Base-by-base conservation (phyloP, 2,888 invertebrate genomes). In the Dysmachus trigonus region DNA sequence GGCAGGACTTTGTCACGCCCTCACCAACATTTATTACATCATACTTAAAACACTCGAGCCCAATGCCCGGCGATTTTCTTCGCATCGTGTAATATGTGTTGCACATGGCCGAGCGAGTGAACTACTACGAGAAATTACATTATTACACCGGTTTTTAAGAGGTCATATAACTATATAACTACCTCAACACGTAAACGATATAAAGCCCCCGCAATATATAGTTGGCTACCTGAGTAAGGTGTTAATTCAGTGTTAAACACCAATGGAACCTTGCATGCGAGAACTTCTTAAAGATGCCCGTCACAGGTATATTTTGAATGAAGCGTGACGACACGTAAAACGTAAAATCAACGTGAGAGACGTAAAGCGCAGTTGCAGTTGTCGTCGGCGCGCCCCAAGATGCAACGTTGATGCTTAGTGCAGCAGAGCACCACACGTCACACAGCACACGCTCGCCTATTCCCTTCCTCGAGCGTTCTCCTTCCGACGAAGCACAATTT, bases 161-260 rank as follows among this genome's bases (percentile, higher is more conserved):
- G 47, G 47, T n/a, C n/a, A n/a, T n/a, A n/a, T n/a, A 47, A 47
- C 47, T n/a, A n/a, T n/a, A n/a, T 4, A 18, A 47, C 47, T 6
- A 6, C n/a, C n/a, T n/a, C n/a, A n/a, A n/a, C 47, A 47, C 47
- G 47, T 18, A 47, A n/a, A 1, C 47, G n/a, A n/a, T 5, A 47
- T 47, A 62, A 82, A 62, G 35, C 31, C 8, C 8, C 53, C 7
- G n/a, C n/a, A n/a, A n/a, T n/a, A n/a, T 38, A 27, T 38, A 72
- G 72, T 47, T 27, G 72, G 41, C 72, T 41, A 83, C 72, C 72
- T 83, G 38, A 83, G 83, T 79, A 84, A 82, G 85, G 82, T 86
- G 85, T 84, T 72, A 85, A 86, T 83, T 87, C 83, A 33, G 51
- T 87, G 85, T 85, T 41, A 27, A 72, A 86, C 77, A 86, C 83